These are phyloP conservation scores for Protonemura montana DNA, from an alignment of 2,888 invertebrate species.

Conservation along the genomic window DNA sequence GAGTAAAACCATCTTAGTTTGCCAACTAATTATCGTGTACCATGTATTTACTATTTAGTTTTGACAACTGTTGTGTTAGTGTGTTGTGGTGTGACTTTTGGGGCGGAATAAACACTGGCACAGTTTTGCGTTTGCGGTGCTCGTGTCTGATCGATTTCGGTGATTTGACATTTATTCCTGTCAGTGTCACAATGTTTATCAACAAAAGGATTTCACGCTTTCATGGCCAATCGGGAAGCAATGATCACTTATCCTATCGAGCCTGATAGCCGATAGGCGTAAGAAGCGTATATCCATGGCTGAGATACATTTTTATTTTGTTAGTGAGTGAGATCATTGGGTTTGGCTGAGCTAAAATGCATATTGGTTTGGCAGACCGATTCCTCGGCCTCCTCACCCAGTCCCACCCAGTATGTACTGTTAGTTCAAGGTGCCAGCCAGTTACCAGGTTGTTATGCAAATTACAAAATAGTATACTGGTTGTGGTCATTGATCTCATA, in stretches of 20 bases:
- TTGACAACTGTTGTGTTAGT: no score
- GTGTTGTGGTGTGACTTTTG: not conserved
- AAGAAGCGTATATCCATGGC: no score
- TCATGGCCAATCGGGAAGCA: not conserved
- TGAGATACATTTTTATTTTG: no score
- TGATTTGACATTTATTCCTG: not conserved
- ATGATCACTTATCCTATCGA: not conserved
- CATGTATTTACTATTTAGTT: no score
- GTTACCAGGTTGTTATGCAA: not conserved
- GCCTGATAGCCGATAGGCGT: no score
- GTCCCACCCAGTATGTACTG: not conserved
- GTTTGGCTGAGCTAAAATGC: no score
- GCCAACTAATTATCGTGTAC: not conserved
- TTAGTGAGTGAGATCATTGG: no score
- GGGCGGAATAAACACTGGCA: not conserved
- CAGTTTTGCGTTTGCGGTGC: not conserved
- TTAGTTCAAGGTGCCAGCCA: not conserved
- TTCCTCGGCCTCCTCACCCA: no score
- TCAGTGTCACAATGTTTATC: not conserved
- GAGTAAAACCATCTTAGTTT: not conserved
- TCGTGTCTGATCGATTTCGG: not conserved
- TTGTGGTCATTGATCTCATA: not conserved
- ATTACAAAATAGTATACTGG: not conserved
- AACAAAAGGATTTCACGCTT: not conserved
- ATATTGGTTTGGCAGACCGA: no score